Evolutionary conservation across 2,113 vertebrate genomes (phyloP), one percentile per base, ranked within the genome.

Genomic region (Pachycephala philippinensis): DNA sequence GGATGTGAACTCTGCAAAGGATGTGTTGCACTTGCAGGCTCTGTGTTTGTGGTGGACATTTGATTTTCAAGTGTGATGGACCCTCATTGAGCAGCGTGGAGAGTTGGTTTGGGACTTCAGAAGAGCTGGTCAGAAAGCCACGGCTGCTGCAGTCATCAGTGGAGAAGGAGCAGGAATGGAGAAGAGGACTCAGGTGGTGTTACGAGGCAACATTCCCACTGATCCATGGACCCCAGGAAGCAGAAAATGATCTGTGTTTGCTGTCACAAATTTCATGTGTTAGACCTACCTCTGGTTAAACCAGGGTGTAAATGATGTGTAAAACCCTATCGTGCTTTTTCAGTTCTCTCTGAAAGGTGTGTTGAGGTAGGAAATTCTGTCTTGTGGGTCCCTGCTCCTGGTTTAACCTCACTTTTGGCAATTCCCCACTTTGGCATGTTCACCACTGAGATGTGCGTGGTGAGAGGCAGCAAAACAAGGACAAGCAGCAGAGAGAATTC

Each of bases 101-200:
- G 40, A 6, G 1, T 1, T 52, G 50, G 54, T 95, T 54, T 71
- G 92, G 64, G 54, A 70, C 37, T 54, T 40, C 1, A 49, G 11
- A 37, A 7, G 47, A 71, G 65, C 93, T 64, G 87, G 6, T 26
- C 64, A 78, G 53, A 11, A 65, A 28, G n/a, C 19, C 63, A 5
- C 2, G 2, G 64, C 82, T 65, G 8, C 59, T 39, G 1, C 53
- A 40, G 70, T 15, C 53, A 50, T 28, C 31, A 0, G 0, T 0
- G 8, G 39, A 70, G 59, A 49, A 78, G 74, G 74, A 65, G 24
- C 54, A 70, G 33, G 69, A n/a, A 14, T 11, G 30, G 40, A 37
- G 18, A 80, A 24, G 37, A 84, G 23, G 21, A 61, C 49, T 35
- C 9, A 16, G 23, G 4, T 0, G 0, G 8, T 27, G 52, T 30